Conservation (phyloP, 2,113 vertebrate species). For the Heterocephalus glaber region DNA sequence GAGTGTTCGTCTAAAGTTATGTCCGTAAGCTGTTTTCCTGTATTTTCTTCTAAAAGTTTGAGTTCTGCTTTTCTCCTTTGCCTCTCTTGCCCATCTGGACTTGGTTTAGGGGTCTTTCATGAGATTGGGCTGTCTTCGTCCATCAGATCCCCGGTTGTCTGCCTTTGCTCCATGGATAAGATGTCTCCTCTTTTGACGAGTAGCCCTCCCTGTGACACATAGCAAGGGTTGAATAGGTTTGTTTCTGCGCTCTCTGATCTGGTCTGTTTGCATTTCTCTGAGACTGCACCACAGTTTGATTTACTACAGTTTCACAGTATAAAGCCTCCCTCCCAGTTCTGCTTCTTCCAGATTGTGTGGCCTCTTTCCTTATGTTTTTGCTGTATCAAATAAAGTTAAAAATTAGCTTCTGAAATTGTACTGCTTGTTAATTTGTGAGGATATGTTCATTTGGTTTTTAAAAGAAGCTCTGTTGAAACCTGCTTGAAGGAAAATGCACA, state of each 20-base stretch:
- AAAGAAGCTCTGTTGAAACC: background rate
- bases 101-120: background rate
- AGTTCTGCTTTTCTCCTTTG: background rate
- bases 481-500: background rate
- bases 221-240: background rate
- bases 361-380: background rate
- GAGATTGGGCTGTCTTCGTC: background rate
- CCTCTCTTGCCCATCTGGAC: background rate
- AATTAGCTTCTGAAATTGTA: background rate
- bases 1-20: background rate
- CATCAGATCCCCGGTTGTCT: background rate
- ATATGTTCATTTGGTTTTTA: background rate
- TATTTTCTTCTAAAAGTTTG: conserved; percentile 9
- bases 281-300: background rate
- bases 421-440: background rate
- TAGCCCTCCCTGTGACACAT: background rate
- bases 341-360: background rate
- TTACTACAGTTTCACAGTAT: background rate
- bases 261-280: background rate
- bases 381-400: background rate
- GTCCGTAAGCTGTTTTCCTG: background rate
- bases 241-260: background rate
- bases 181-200: background rate
- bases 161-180: background rate
- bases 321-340: background rate